Evolutionary conservation across 2,888 invertebrate genomes (phyloP), one percentile per base, ranked within the genome.

Genomic region (Drosophila kanekoi): DNA sequence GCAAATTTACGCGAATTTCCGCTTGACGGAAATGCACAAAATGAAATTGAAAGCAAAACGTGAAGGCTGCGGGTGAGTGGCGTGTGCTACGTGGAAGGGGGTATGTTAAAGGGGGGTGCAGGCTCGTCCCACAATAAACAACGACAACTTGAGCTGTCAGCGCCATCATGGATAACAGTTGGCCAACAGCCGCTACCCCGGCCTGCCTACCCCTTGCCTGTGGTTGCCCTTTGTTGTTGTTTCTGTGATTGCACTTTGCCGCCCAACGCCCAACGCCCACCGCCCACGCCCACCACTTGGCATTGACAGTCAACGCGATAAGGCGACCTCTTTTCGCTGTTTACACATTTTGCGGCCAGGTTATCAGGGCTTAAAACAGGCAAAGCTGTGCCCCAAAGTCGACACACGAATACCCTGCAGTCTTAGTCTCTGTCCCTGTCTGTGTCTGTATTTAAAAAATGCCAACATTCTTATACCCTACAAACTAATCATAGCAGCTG

Each of bases 11-110:
- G 83, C 85, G 85, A 85, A 83, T 85, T 87, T 83, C 82, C 82
- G 82, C 75, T 85, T 77, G 73, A 87, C 87, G 87, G 83, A 83
- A 85, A 87, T 87, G 83, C 85, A 87, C 85, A 87, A 87, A 83
- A 81, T 87, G 85, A 83, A 85, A 71, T 85, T 76, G 82, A 71
- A 70, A 64, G 74, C 77, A 60, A 66, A 68, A 62, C 44, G 64
- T 37, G 18, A 45, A 61, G 61, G 35, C 18, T 14, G 56, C 14
- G 43, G 1, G 40, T n/a, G 13, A 35, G n/a, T 20, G 20, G 20
- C n/a, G n/a, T n/a, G n/a, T n/a, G n/a, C n/a, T n/a, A n/a, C n/a
- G n/a, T n/a, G 2, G 14, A n/a, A 4, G 2, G 9, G 16, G 9
- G 23, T 1, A 9, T n/a, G 14, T 9, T 3, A 28, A 1, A 4